Percentiles rank a stretch among this genome's conserved stretches.
Evolutionary conservation across 2,888 invertebrate species (phyloP).

Genomic region (Diogma glabrata): DNA sequence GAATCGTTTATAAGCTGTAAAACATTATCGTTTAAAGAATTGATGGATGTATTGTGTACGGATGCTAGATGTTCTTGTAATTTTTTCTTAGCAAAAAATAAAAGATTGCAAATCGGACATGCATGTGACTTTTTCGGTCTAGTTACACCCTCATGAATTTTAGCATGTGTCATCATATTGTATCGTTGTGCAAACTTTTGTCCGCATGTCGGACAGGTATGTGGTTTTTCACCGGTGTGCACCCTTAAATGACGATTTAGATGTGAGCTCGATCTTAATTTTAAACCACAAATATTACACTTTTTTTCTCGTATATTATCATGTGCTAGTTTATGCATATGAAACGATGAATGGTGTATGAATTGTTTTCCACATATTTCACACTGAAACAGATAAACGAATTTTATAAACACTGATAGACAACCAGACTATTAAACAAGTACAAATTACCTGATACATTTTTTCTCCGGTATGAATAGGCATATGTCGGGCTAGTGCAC

Average conservation of each 20-base stretch:
- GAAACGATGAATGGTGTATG: constrained; percentile 35
- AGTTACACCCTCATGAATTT: constrained; percentile 3
- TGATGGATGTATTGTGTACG: too few species aligned
- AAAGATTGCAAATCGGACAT: constrained; percentile 5
- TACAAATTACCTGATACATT: constrained; percentile 29
- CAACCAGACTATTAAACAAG: too few species aligned
- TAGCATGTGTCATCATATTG: constrained; percentile 9
- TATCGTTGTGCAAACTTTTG: constrained; percentile 17
- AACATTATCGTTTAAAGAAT: too few species aligned
- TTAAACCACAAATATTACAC: constrained; percentile 32
- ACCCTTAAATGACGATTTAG: constrained; percentile 37
- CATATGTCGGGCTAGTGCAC: constrained; percentile 39
- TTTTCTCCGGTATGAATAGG: constrained; percentile 42
- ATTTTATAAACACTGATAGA: too few species aligned
- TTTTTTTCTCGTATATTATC: constrained; percentile 24
- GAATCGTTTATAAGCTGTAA: too few species aligned
- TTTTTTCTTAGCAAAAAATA: constrained; percentile 1
- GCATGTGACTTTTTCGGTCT: not conserved
- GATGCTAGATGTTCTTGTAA: constrained; percentile 7
- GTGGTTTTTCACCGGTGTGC: constrained; percentile 33
- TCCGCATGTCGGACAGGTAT: constrained; percentile 18
- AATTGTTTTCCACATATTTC: constrained; percentile 37
- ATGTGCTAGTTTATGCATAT: constrained; percentile 36
- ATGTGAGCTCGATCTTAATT: constrained; percentile 38
- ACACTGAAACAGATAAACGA: constrained; percentile 22